Conservation (phyloP, 2,888 invertebrate genomes). For the Cephus nigrinus region DNA sequence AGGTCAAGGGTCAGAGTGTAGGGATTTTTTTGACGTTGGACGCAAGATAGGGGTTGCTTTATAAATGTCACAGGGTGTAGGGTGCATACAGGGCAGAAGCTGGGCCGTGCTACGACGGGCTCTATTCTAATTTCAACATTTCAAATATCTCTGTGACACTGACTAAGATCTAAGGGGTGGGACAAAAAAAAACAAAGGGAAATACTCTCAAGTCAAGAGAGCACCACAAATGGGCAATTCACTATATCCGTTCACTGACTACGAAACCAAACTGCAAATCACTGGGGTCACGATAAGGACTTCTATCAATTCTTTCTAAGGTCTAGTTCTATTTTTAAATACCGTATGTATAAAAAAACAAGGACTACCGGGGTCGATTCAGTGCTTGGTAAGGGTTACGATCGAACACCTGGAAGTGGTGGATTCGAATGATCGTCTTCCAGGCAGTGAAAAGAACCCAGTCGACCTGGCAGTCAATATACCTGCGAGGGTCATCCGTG, state of each 20-base stretch:
- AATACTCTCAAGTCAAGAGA: neutral
- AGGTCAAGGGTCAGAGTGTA: neutral
- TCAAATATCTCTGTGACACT: neutral
- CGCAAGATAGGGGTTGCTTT: neutral
- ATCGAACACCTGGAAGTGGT: neutral
- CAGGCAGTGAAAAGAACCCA: neutral
- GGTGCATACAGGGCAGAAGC: constrained; percentile 8
- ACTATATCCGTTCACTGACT: neutral
- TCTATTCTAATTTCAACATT: neutral
- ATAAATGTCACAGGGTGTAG: neutral
- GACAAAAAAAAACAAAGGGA: neutral
- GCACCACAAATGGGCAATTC: neutral
- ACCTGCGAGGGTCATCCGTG: neutral
- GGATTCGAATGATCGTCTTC: neutral
- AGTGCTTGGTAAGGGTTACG: neutral
- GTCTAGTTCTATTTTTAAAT: neutral
- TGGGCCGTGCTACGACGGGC: constrained; percentile 5
- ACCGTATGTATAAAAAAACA: neutral
- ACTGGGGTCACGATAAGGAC: neutral
- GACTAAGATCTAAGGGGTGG: constrained; percentile 2
- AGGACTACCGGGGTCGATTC: neutral
- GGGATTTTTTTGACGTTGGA: neutral
- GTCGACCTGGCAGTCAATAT: constrained; percentile 2
- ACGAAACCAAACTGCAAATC: neutral
- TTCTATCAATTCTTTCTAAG: neutral